phyloP scores from a whole-genome alignment of 2,113 vertebrate species.

The Pogonocichla stellata region DNA sequence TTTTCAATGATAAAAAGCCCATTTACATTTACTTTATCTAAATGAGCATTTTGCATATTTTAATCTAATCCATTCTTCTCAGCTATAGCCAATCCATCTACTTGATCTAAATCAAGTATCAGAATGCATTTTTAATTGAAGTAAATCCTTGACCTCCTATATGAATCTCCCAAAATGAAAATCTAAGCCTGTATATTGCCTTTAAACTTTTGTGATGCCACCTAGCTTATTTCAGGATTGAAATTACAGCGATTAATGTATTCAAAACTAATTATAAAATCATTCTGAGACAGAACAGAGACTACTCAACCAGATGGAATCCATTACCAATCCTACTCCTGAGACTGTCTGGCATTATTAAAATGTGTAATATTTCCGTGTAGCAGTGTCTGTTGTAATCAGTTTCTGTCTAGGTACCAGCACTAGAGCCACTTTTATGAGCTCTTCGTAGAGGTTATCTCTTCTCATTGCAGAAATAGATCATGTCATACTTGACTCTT shows the following conservation, averaged over 20 bases:
- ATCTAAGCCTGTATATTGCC: background rate
- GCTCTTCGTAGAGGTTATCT: background rate
- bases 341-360: conserved; percentile 13
- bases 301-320: conserved; percentile 51
- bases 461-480: background rate
- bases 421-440: background rate
- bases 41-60: background rate
- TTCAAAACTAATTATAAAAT: conserved; percentile 39
- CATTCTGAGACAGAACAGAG: background rate
- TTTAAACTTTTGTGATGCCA: background rate
- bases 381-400: background rate
- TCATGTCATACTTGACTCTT: background rate
- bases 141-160: background rate
- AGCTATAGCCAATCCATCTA: background rate
- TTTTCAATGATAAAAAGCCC: background rate
- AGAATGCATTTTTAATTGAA: background rate
- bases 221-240: background rate
- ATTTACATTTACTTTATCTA: background rate
- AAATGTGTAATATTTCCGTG: conserved; percentile 28
- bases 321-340: background rate
- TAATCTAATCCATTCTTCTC: background rate
- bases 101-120: background rate
- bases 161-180: background rate
- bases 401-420: background rate
- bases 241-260: background rate